A percentile compares a stretch with the other conserved stretches of the same genome.
These are phyloP conservation scores for Erinaceus europaeus DNA, from an alignment of 2,113 vertebrate genomes.

Conservation along the genomic window DNA sequence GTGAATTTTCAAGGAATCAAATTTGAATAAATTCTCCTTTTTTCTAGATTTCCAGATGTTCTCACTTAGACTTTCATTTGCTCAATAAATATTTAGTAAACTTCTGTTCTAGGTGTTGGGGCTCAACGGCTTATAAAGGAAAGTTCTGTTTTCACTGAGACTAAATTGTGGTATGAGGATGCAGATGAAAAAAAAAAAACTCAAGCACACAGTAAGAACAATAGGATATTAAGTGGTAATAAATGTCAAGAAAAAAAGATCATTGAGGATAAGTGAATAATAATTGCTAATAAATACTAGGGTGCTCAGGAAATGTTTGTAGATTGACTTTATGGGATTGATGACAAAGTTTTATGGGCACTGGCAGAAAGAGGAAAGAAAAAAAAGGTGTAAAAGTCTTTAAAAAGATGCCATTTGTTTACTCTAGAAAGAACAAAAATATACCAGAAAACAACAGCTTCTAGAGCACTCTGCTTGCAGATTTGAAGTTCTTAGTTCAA, in stretches of 20 bases:
- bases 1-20: neutral
- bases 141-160: neutral
- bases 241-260: neutral
- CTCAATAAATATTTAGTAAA: neutral
- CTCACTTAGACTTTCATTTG: neutral
- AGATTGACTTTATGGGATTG: neutral
- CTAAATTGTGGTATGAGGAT: neutral
- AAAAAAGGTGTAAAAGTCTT: neutral
- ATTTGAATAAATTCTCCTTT: neutral
- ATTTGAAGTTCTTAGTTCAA: no score
- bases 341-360: neutral
- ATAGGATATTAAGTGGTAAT: neutral
- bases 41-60: neutral
- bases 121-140: neutral
- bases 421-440: neutral
- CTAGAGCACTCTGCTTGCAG: no score
- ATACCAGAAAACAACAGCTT: no score
- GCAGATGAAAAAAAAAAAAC: neutral
- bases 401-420: neutral
- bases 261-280: neutral
- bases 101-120: neutral
- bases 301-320: neutral
- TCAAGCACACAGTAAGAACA: neutral
- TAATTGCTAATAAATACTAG: neutral
- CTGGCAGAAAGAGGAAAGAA: neutral